These are phyloP conservation scores for Alectura lathami DNA, from an alignment of 2,113 vertebrate species.

Conservation along the genomic window DNA sequence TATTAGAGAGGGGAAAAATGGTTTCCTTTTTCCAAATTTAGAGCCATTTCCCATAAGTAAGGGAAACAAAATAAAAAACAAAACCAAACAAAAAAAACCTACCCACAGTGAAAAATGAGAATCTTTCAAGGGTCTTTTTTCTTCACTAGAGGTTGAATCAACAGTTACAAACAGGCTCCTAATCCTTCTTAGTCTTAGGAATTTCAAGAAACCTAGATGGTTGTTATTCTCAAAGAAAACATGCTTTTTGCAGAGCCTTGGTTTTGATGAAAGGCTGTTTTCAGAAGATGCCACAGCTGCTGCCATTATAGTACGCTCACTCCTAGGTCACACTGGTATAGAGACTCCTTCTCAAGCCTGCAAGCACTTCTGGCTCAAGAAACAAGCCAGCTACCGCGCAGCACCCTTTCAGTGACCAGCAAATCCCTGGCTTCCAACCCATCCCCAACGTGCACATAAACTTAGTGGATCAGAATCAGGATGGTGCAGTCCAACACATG, in stretches of 20 bases:
- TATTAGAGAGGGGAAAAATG: not conserved
- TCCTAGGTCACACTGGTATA: not conserved
- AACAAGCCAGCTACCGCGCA: not conserved
- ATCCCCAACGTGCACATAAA: not conserved
- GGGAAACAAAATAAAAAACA: not conserved
- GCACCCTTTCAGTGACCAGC: not conserved
- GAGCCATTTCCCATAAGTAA: constrained; percentile 22
- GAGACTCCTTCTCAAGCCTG: not conserved
- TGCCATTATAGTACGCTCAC: not conserved
- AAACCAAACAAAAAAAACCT: not conserved
- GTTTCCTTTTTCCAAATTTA: constrained; percentile 45
- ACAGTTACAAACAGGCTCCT: not conserved
- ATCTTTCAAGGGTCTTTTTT: not conserved
- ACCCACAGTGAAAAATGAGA: not conserved
- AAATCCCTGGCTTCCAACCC: not conserved
- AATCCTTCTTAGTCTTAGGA: not conserved
- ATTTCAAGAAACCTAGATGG: not conserved
- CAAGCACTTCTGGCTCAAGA: not conserved
- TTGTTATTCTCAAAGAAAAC: not conserved
- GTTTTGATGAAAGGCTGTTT: not conserved
- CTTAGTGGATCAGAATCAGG: accelerated
- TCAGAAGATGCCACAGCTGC: not conserved
- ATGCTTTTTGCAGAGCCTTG: not conserved
- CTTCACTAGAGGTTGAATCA: not conserved
- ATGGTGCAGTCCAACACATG: not conserved